Evolutionary conservation across 2,113 vertebrate genomes (phyloP).

Genomic region (Chaetodon trifascialis): DNA sequence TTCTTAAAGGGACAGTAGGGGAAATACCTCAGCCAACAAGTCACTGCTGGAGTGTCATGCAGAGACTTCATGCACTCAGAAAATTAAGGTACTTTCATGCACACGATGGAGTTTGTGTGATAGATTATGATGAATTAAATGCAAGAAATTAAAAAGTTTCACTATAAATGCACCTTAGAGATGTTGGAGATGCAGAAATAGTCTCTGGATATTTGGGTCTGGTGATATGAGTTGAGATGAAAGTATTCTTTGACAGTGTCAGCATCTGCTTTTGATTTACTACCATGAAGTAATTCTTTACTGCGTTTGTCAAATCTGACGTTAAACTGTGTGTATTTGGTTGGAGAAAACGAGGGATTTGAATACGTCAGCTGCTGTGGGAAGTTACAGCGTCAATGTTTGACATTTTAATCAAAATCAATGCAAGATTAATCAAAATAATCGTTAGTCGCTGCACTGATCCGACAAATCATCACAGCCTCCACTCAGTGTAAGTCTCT

Average conservation of each 20-base stretch:
- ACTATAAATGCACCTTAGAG: not conserved
- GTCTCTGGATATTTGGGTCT: not conserved
- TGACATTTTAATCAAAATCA: not conserved
- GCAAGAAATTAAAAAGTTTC: not conserved
- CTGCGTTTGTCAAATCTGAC: not conserved
- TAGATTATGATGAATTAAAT: not conserved
- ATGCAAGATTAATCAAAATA: not conserved
- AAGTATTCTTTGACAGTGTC: not conserved
- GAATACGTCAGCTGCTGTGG: not conserved
- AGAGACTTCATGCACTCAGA: not conserved
- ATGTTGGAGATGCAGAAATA: not conserved
- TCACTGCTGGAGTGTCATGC: rapidly evolving
- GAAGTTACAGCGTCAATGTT: not conserved
- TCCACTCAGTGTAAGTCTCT: not conserved
- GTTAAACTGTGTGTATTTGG: not conserved
- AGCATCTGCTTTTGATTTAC: not conserved
- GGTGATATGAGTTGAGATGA: no score
- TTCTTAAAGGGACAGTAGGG: conserved; percentile 55
- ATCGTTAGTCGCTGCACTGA: no score
- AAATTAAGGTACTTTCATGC: not conserved
- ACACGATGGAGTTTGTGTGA: not conserved
- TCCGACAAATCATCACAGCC: not conserved
- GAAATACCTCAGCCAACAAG: conserved; percentile 26
- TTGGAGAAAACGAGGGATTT: not conserved
- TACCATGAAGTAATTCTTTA: not conserved